Conservation (phyloP, 2,113 vertebrate genomes). For the Callospermophilus lateralis region DNA sequence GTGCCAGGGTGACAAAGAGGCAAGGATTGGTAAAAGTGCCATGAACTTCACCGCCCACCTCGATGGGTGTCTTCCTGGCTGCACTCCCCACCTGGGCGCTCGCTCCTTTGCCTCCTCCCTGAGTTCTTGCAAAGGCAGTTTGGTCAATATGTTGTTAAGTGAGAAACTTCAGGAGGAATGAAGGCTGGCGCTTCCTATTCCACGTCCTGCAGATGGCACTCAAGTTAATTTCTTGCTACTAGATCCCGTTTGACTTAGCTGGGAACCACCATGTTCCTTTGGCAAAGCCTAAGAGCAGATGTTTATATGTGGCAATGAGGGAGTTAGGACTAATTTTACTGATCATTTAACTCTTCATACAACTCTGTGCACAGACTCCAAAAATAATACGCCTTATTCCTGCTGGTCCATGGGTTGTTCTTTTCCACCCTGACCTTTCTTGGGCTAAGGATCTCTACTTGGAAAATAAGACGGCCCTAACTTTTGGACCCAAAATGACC, state of each 20-base stretch:
- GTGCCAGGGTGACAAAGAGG: too few relatives aligned
- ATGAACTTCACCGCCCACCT: too few relatives aligned
- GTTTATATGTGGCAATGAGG: neutral
- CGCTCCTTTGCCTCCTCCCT: neutral
- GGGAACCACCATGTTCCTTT: neutral
- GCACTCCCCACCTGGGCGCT: too few relatives aligned
- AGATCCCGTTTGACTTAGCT: neutral
- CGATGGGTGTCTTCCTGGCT: neutral
- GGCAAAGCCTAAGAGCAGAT: neutral
- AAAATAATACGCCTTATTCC: neutral
- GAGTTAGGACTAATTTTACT: neutral
- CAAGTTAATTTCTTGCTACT: neutral
- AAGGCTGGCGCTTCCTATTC: neutral
- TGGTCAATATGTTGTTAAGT: neutral
- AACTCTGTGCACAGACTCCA: neutral
- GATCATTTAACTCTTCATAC: neutral
- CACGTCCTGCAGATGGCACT: neutral
- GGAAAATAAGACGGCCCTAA: neutral
- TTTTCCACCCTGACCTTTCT: neutral
- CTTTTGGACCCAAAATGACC: neutral
- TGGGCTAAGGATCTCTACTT: neutral
- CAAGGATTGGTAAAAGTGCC: neutral
- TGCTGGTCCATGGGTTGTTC: neutral
- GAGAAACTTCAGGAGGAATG: neutral
- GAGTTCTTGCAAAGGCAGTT: neutral